These are phyloP conservation scores for Penaeus vannamei DNA, from an alignment of 1,140 invertebrate species.

Conservation along the genomic window DNA sequence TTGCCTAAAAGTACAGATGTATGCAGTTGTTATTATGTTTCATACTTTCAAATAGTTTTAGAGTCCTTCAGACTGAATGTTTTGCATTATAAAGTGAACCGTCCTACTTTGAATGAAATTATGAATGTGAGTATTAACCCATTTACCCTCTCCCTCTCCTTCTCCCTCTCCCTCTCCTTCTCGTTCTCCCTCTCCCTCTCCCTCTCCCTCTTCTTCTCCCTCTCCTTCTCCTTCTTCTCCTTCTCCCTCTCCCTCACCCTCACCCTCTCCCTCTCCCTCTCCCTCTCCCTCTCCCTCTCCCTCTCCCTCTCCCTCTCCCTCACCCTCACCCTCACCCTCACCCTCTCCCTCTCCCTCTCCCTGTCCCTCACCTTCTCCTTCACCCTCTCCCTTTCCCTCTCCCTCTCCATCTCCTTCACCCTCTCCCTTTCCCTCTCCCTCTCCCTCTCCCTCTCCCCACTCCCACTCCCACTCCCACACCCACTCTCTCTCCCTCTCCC, in stretches of 20 bases:
- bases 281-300: conserved; percentile 8
- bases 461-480: no score
- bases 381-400: background rate
- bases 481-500: background rate
- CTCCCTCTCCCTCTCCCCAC: no score
- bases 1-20: background rate
- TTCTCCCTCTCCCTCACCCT: conserved; percentile 20
- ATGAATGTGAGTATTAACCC: background rate
- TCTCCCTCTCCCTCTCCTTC: background rate
- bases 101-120: no score
- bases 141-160: background rate
- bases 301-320: conserved; percentile 41
- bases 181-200: background rate
- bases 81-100: no score
- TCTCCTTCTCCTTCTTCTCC: conserved; percentile 38
- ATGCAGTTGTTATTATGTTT: conserved; percentile 18
- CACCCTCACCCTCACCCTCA: no score
- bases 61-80: no score
- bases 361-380: no score
- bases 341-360: no score
- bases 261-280: conserved; percentile 5
- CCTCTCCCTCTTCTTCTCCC: conserved; percentile 33
- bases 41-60: background rate
- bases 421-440: background rate
- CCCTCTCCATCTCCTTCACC: background rate